Percentiles rank a stretch among this genome's conserved stretches.
These are phyloP conservation scores for Penelope pileata DNA, from an alignment of 2,113 vertebrate species.

Conservation along the genomic window DNA sequence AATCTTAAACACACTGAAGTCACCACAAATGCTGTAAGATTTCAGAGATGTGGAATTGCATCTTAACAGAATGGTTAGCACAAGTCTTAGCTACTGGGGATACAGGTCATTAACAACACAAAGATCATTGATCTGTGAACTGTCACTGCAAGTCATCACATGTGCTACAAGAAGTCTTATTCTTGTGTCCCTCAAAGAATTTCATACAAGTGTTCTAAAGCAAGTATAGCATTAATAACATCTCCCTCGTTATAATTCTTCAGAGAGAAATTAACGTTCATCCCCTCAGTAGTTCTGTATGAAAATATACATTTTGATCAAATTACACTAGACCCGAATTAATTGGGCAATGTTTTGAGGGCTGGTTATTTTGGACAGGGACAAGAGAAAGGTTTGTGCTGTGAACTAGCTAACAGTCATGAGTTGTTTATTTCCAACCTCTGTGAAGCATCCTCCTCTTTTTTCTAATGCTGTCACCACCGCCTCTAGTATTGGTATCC, in stretches of 20 bases:
- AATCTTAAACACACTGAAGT: not conserved
- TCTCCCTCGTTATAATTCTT: not conserved
- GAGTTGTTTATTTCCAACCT: not conserved
- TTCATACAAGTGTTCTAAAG: not conserved
- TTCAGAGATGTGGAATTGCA: not conserved
- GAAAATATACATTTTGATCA: not conserved
- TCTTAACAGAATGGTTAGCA: rapidly evolving
- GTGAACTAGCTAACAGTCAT: not conserved
- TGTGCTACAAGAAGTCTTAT: not conserved
- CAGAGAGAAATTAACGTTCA: not conserved
- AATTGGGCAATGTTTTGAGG: not conserved
- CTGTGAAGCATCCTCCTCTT: not conserved
- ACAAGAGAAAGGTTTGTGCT: not conserved
- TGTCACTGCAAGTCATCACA: not conserved
- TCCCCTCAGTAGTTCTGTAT: not conserved
- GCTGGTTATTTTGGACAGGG: not conserved
- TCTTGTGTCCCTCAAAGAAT: not conserved
- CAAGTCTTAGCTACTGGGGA: not conserved
- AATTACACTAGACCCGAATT: not conserved
- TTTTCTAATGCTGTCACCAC: not conserved
- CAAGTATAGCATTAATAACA: not conserved
- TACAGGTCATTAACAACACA: rapidly evolving
- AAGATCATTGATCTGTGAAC: not conserved
- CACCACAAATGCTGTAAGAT: not conserved
- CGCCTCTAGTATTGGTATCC: not conserved